Conservation (phyloP, 2,113 vertebrate genomes). For the Myiagra hebetior region DNA sequence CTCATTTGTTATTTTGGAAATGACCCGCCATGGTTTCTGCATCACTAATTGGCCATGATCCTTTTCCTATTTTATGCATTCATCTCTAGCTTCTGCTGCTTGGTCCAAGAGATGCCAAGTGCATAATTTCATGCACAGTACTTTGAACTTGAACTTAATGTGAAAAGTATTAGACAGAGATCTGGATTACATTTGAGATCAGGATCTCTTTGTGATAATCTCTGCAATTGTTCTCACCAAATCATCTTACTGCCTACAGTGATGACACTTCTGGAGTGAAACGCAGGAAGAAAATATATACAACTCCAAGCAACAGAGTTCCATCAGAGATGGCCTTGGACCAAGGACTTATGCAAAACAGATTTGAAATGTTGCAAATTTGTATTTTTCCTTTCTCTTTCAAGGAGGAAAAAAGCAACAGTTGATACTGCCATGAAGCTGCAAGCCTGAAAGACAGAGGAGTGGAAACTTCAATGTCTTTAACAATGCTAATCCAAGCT, state of each 20-base stretch:
- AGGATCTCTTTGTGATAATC: constrained; percentile 10
- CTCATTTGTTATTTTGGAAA: constrained; percentile 59
- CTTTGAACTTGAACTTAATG: background rate
- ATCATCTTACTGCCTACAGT: background rate
- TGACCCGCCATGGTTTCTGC: constrained; percentile 23
- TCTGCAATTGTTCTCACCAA: constrained; percentile 15
- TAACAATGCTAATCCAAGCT: background rate
- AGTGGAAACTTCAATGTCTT: background rate
- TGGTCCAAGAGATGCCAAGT: background rate
- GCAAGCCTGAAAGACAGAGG: background rate
- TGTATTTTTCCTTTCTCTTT: constrained; percentile 21
- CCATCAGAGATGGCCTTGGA: background rate
- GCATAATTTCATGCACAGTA: background rate
- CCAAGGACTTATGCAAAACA: constrained; percentile 41
- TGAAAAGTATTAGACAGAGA: background rate
- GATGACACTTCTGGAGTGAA: background rate
- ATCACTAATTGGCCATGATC: constrained; percentile 41
- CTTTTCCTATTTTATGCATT: constrained; percentile 26
- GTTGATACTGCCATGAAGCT: background rate
- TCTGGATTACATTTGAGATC: constrained; percentile 24
- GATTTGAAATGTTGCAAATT: background rate
- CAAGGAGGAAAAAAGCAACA: background rate
- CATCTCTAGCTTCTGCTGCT: constrained; percentile 30
- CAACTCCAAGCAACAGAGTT: background rate
- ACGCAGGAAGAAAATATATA: background rate